phyloP scores from a whole-genome alignment of 2,888 invertebrate species.

The Glyphotaelius pellucidus region DNA sequence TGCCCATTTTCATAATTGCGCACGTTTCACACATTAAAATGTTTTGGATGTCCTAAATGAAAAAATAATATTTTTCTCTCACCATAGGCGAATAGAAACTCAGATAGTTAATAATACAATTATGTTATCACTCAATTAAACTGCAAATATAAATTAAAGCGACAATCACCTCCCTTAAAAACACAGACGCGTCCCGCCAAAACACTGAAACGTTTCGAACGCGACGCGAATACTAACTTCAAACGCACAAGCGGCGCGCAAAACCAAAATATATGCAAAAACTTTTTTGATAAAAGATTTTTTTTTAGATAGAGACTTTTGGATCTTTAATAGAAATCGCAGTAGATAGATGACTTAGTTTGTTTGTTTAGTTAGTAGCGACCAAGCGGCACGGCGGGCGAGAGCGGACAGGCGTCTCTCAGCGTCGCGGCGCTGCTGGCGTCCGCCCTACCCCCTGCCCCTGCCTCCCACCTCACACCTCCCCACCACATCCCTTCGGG shows the following conservation, averaged over 20 bases:
- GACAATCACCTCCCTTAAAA: not conserved
- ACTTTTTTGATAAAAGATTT: not conserved
- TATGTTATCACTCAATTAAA: not conserved
- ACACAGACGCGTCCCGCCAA: conserved; percentile 34
- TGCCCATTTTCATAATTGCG: not conserved
- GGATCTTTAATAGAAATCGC: not conserved
- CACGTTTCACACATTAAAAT: not conserved
- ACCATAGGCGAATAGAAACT: not conserved
- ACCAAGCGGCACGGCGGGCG: conserved; percentile 49
- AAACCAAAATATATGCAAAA: not conserved
- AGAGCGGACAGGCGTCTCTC: conserved; percentile 46
- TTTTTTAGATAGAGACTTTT: not conserved
- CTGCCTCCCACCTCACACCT: not conserved
- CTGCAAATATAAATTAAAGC: conserved; percentile 18
- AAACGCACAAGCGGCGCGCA: conserved; percentile 6
- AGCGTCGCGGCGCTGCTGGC: conserved; percentile 41
- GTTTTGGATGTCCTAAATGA: not conserved
- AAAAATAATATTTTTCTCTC: not conserved
- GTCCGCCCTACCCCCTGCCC: not conserved
- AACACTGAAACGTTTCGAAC: not conserved
- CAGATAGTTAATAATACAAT: not conserved
- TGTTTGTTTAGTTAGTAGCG: conserved; percentile 26
- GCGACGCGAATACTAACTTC: not conserved
- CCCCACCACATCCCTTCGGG: not conserved
- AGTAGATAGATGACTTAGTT: not conserved